Base-by-base conservation (phyloP, 2,113 vertebrate species). In the Paracanthobrama guichenoti region DNA sequence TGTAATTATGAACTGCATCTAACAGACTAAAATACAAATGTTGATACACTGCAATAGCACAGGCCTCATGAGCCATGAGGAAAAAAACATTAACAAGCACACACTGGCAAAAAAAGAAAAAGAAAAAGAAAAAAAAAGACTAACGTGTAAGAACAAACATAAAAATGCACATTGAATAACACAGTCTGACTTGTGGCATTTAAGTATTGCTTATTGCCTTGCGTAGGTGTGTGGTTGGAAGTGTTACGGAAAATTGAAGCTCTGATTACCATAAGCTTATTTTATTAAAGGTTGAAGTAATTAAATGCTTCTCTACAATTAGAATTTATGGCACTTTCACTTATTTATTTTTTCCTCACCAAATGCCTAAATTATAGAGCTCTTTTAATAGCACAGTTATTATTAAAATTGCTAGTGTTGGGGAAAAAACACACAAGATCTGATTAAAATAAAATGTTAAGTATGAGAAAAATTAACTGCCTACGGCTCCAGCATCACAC, bases 161-260 rank as follows among this genome's bases (percentile, higher is more conserved):
- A 42, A 57, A 60, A 78, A 42, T 11, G 13, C 13, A 59, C 11
- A 24, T 59, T 22, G 3, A 59, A 48, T 22, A 44, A 24, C 67
- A 50, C 22, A 24, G n/a, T 26, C 39, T 14, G 18, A 79, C 50
- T 28, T 14, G 14, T 74, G 69, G 39, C 55, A 75, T 75, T 35
- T 83, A 83, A 82, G 66, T 9, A 39, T 35, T 73, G n/a, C 67
- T 82, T 82, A 35, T 57, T 72, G 28, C 39, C 24, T 44, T 9
- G 24, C 13, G 62, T 57, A 48, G 35, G 42, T 46, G 53, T 71
- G 76, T 79, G 50, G 53, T 60, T 59, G 11, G 3, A 31, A 82
- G 53, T 31, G 35, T 73, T 60, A 71, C 60, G 53, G 35, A 82
- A 59, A 73, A 60, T 73, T 60, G 42, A 73, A 24, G 81, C 67